Conservation (phyloP, 2,113 vertebrate species). For the Rhinogobius similis region DNA sequence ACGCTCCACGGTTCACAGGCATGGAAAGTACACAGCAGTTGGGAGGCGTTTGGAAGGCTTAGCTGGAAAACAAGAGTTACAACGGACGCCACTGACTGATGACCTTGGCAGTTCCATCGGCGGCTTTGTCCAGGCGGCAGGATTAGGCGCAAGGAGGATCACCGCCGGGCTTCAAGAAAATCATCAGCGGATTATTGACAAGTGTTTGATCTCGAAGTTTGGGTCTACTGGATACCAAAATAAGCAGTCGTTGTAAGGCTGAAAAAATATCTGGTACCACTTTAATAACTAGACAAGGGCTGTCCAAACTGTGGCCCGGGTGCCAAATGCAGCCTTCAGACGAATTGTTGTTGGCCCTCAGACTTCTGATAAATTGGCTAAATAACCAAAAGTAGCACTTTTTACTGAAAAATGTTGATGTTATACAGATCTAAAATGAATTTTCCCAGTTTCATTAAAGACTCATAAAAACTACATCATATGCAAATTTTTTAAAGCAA, state of each 20-base stretch:
- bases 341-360: too few species aligned
- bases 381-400: too few species aligned
- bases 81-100: constrained; percentile 14
- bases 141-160: constrained; percentile 8
- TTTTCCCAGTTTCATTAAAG: too few species aligned
- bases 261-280: background rate
- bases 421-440: too few species aligned
- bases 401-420: too few species aligned
- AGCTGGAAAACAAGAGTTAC: constrained; percentile 40
- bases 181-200: constrained; percentile 1
- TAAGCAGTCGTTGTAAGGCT: background rate
- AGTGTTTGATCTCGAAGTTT: background rate
- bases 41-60: constrained; percentile 45
- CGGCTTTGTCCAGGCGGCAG: constrained; percentile 13
- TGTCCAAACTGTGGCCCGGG: too few species aligned
- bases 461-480: too few species aligned
- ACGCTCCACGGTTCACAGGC: constrained; percentile 31
- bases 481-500: too few species aligned
- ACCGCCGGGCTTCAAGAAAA: background rate
- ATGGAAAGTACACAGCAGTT: constrained; percentile 46
- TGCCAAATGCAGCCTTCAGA: too few species aligned
- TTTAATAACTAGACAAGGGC: too few species aligned
- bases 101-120: constrained; percentile 34
- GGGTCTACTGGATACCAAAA: background rate
- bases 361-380: too few species aligned